phyloP scores from a whole-genome alignment of 1,140 invertebrate genomes.

The Cardiocondyla obscurior region DNA sequence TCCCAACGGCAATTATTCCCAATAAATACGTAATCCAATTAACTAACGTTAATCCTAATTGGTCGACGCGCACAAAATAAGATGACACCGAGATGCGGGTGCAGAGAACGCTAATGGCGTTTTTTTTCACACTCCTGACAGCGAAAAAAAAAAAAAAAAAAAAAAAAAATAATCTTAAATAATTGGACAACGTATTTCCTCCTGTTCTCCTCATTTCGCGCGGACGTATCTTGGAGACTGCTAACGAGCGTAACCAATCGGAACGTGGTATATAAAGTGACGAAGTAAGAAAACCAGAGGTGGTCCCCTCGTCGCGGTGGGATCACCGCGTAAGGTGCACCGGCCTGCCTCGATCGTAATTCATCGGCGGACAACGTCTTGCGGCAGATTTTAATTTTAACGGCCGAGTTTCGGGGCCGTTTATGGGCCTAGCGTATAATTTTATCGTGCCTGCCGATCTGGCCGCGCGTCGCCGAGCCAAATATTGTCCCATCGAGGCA shows the following conservation, averaged over 20 bases:
- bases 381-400: conserved; percentile 82
- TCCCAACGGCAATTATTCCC: background rate
- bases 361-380: conserved; percentile 74
- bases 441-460: conserved; percentile 82
- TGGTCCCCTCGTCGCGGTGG: conserved; percentile 43
- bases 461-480: conserved; percentile 67
- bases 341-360: conserved; percentile 62
- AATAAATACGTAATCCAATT: background rate
- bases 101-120: background rate
- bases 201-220: background rate
- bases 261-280: conserved; percentile 52
- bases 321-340: conserved; percentile 59
- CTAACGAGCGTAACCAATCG: background rate
- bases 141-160: too few relatives aligned
- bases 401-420: conserved; percentile 75
- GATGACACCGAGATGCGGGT: background rate
- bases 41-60: background rate
- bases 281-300: conserved; percentile 58
- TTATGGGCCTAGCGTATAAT: conserved; percentile 81
- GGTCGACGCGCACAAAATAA: background rate
- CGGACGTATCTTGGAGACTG: background rate
- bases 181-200: background rate
- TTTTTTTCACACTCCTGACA: background rate
- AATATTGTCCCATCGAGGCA: conserved; percentile 70
- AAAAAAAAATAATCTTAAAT: too few relatives aligned